Evolutionary conservation across 2,113 vertebrate genomes (phyloP), one percentile per base, ranked within the genome.

Genomic region (Toxotes jaculatrix): DNA sequence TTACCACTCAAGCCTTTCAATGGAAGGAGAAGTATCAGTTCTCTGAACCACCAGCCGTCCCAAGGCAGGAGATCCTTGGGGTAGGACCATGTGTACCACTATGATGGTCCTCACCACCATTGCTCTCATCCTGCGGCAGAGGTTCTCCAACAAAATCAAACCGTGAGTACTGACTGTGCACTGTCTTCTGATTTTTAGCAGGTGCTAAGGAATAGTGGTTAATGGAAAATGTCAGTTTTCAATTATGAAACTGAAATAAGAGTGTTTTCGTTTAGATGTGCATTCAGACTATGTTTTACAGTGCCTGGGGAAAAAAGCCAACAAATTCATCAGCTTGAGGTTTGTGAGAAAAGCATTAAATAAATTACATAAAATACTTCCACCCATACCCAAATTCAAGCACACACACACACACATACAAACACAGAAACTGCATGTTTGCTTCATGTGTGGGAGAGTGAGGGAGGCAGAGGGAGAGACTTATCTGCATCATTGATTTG

Each of bases 71-170:
- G 75, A 53, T 72, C 87, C 60, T 70, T 49, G 70, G 81, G 45
- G 49, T 16, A 60, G 72, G 78, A 91, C 81, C 91, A 95, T 95
- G 95, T 95, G 95, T 64, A 95, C 95, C 66, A 95, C 95, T 0
- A 80, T 94, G 83, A 82, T 92, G 90, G 94, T 95, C 57, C 92
- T 95, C 78, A 94, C 89, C 83, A 92, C 91, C 80, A 87, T 95
- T n/a, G 94, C 90, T 2, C 57, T 89, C 64, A 36, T 91, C 51
- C 56, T 91, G 75, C 69, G 88, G 12, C 89, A 92, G 47, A 77
- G 36, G 67, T 93, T 89, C 79, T 89, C 83, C 70, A 90, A 62
- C 81, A 90, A 83, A 66, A 86, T 92, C 77, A 65, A 7, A 17
- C 91, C 93, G 93, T 94, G 76, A 94, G 93, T 94, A 85, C n/a